Base-by-base conservation (phyloP, 92 coral and sea anemone species). In the Parazoanthus darwini region DNA sequence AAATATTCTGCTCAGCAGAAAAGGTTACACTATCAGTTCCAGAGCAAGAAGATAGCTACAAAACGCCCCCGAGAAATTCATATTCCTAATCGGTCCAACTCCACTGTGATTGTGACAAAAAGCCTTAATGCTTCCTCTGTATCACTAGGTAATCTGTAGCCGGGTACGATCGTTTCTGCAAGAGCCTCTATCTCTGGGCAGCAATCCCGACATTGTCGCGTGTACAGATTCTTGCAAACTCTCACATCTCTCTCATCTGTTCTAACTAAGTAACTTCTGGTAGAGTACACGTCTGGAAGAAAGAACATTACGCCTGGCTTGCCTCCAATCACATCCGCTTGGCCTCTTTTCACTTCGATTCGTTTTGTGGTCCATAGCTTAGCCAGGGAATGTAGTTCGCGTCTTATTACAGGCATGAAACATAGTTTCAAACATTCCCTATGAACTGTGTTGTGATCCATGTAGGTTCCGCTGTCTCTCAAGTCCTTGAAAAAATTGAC, bases 331-430 rank as follows among this genome's bases (percentile, higher is more conserved):
- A 92, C 91, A 84, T 92, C 93, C 46, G 91, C 93, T 86, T 92
- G 85, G 35, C 94, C 94, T 56, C 89, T 89, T 25, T 79, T 65
- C n/a, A 88, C 93, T 48, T 91, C 93, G 85, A 77, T 72, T 74
- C 93, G 91, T 29, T 75, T 81, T 2, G 95, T 79, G 59, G 89
- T 91, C 95, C 95, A 93, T 66, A 93, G 86, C 72, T 93, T 91
- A 71, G 81, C 93, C 46, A 93, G 90, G 36, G 89, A 91, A 72
- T 86, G 39, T 79, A 93, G 81, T 77, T 93, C 93, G 22, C 65
- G 82, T 33, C 89, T 90, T 25, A 90, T 73, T 35, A 92, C 78
- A 33, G 93, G 94, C 70, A 90, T 81, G 77, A 92, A 91, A 85
- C 88, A 91, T 37, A 91, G 76, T 82, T 79, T 92, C 35, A 90